Evolutionary conservation across 1,140 invertebrate species (phyloP), one percentile per base, ranked within the genome.

Genomic region (Drosophila setifemur): DNA sequence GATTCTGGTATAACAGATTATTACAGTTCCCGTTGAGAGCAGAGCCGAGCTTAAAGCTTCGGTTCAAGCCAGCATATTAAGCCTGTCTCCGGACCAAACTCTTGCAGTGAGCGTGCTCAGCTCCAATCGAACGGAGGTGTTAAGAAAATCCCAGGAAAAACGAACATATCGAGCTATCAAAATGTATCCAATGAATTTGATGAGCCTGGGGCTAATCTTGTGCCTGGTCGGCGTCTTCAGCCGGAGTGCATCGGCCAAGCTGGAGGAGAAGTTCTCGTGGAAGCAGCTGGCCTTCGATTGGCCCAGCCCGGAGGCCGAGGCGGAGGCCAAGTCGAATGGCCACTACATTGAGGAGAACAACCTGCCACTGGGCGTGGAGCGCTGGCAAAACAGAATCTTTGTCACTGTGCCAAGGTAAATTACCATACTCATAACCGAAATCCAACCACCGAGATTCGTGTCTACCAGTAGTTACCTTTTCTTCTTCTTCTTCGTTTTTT

Each of bases 371-470:
- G 95, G 95, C 16, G 47, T 96, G 45, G 94, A 93, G 31, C 91
- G 93, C 25, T 96, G 94, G 94, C 92, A 93, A 50, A 93, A 96
- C 86, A 96, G 95, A 91, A 73, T 96, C 33, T 96, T 96, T 78
- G 91, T 96, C 43, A 96, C 95, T 2, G 92, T 95, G 4, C 95
- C 95, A 50, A 92, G 92, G 92, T 92, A 89, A 87, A 44, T 64
- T 33, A 44, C 49, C 42, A 33, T 35, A 64, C 64, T 49, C 4
- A 40, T 11, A 45, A 8, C 23, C 55, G 28, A 42, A 42, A 68
- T 26, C 61, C 55, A 21, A 7, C 9, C 29, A 29, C 42, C 26
- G 23, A 37, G 33, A 53, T 11, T 35, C 29, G 35, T 43, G 29
- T 52, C 49, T 58, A 67, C 35, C 54, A 12, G 23, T 63, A 31